phyloP scores from a whole-genome alignment of 2,797 vertebrate genomes.

The Buceros bicornis region DNA sequence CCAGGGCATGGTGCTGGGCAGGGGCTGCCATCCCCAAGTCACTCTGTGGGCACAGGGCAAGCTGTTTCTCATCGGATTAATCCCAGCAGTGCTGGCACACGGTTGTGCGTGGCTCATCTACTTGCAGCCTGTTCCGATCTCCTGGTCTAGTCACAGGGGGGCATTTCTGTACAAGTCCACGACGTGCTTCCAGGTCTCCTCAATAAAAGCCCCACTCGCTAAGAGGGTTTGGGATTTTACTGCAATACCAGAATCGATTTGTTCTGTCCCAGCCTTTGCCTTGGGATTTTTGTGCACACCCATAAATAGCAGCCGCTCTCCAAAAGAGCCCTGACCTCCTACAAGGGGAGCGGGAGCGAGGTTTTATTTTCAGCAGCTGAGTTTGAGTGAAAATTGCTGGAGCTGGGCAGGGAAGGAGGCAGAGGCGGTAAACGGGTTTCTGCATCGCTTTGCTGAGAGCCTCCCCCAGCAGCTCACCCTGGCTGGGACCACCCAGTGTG shows the following conservation, averaged over 20 bases:
- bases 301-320: neutral
- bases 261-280: neutral
- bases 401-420: neutral
- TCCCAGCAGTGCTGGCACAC: neutral
- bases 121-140: neutral
- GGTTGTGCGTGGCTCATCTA: neutral
- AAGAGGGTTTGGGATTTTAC: neutral
- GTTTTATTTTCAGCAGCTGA: neutral
- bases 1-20: fast-evolving
- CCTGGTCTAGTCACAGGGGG: fast-evolving
- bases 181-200: fast-evolving
- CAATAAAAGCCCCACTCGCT: neutral
- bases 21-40: too few relatives aligned
- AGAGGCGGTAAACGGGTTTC: neutral
- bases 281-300: neutral
- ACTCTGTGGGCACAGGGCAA: fast-evolving
- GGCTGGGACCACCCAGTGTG: neutral
- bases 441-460: neutral
- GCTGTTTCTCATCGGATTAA: fast-evolving
- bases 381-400: neutral
- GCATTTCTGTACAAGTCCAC: neutral
- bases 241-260: neutral
- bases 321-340: neutral
- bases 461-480: neutral
- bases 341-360: fast-evolving